Base-by-base conservation (phyloP, 2,888 invertebrate genomes). In the Rhagium mordax region DNA sequence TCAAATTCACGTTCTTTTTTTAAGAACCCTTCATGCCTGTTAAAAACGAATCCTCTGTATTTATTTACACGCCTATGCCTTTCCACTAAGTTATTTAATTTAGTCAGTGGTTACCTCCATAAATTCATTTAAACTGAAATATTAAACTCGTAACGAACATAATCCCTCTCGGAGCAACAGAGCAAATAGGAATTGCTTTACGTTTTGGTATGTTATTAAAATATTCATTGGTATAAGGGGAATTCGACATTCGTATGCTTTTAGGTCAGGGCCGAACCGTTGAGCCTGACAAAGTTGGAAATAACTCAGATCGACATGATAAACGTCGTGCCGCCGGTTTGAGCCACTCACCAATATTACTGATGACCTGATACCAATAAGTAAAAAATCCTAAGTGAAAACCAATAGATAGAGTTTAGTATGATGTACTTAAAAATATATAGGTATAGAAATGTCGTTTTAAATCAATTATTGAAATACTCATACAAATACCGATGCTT, bases 201-300 rank as follows among this genome's bases (percentile, higher is more conserved):
- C 51, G 48, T 27, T 64, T 13, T 15, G 64, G 64, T 33, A 53
- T 65, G 65, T 55, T 65, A 65, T 65, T 65, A 53, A 65, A 65
- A 51, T 53, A 53, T 29, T 29, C 15, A 59, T 15, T 29, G n/a
- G 15, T 4, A 18, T 16, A 8, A 29, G 48, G 64, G 41, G 29
- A 41, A n/a, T 41, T 13, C 62, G 24, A 20, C 10, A 8, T 29
- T 29, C n/a, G 29, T 33, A 33, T 33, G 10, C 18, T 53, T 53
- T 53, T 53, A 53, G 51, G 33, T 65, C 65, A 65, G 20, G 65
- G 65, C 41, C 15, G 59, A 18, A 13, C 20, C 33, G 65, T 55
- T 24, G 59, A 18, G 18, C 20, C 33, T 10, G 18, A 16, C 16
- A 33, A 29, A 18, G 8, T 16, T 13, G 24, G 18, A 16, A 16